These are phyloP conservation scores for Cyphomyrus discorhynchus DNA, from an alignment of 2,113 vertebrate species.

Conservation along the genomic window DNA sequence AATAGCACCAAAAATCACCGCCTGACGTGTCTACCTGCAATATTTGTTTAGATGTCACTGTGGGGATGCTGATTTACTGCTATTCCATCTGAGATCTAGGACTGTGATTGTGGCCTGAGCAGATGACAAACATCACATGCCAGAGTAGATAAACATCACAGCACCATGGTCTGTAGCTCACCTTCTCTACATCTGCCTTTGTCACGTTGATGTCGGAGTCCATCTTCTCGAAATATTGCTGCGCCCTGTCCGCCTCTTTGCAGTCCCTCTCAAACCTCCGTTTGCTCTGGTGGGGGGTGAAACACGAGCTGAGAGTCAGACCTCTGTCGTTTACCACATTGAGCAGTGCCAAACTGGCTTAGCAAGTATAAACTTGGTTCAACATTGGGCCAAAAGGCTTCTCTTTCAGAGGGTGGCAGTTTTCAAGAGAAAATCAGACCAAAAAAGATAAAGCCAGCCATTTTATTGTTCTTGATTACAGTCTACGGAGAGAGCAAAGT, in stretches of 20 bases:
- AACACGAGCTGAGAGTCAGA: not conserved
- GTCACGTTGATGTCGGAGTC: conserved; percentile 97
- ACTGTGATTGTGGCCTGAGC: not conserved
- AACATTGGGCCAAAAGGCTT: not conserved
- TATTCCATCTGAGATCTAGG: not conserved
- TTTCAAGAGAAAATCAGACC: not conserved
- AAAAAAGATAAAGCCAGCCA: not conserved
- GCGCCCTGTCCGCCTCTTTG: conserved; percentile 87
- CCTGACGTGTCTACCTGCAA: not conserved
- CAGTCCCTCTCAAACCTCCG: conserved; percentile 87
- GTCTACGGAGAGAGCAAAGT: not conserved
- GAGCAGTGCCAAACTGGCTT: not conserved
- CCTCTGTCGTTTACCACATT: not conserved
- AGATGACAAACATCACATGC: not conserved
- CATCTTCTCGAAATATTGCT: conserved; percentile 97
- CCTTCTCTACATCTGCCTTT: conserved; percentile 97
- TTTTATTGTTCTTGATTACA: not conserved
- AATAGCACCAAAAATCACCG: not conserved
- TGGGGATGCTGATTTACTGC: not conserved
- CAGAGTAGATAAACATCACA: not conserved
- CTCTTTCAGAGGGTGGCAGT: not conserved
- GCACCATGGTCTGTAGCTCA: conserved; percentile 38
- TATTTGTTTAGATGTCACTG: not conserved
- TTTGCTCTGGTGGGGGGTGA: conserved; percentile 72
- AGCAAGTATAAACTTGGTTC: not conserved